These are phyloP conservation scores for Temnothorax ravouxi DNA, from an alignment of 2,888 invertebrate species.

Conservation along the genomic window DNA sequence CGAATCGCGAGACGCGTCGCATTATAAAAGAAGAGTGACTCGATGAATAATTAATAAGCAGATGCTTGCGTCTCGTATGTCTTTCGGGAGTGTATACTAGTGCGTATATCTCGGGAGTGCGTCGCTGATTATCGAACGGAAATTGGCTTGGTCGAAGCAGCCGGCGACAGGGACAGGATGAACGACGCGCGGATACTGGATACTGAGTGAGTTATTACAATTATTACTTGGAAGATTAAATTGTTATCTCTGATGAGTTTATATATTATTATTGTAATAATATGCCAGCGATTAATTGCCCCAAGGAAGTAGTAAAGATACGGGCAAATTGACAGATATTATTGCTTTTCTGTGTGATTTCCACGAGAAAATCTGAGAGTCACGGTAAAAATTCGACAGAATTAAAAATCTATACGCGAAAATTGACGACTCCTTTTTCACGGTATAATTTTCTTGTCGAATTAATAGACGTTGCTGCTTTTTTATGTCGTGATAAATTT, in stretches of 20 bases:
- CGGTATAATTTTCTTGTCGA: background rate
- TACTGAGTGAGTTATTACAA: background rate
- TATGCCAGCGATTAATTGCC: background rate
- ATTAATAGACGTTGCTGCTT: background rate
- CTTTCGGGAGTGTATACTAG: background rate
- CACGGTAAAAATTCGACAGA: background rate
- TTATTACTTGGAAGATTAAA: background rate
- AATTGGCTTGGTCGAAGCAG: background rate
- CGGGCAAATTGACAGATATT: background rate
- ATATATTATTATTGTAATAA: background rate
- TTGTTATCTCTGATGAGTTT: background rate
- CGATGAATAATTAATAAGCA: slow-evolving; percentile 37
- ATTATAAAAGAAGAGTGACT: background rate
- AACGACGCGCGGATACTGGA: background rate
- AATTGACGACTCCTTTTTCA: background rate
- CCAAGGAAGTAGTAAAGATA: background rate
- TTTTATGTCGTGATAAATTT: background rate
- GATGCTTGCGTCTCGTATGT: background rate
- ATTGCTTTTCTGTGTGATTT: background rate
- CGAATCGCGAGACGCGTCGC: background rate
- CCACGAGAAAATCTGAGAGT: background rate
- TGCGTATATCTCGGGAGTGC: background rate
- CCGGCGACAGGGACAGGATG: background rate
- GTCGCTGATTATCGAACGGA: slow-evolving; percentile 4
- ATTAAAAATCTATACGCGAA: background rate